Evolutionary conservation across 2,113 vertebrate species (phyloP), one percentile per base, ranked within the genome.

Genomic region (Gobio gobio): DNA sequence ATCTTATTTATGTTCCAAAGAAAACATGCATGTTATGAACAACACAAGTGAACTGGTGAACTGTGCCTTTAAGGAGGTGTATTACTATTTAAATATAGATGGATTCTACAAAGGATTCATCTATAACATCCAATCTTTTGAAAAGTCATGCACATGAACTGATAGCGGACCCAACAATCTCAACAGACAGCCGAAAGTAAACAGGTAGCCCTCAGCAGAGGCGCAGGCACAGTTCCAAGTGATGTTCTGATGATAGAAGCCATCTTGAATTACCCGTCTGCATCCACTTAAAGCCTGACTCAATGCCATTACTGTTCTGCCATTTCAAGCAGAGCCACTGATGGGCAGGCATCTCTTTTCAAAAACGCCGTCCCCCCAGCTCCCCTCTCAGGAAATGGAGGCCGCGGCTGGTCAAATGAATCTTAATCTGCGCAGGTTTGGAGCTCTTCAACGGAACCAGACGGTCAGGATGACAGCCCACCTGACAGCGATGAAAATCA

Each of bases 211-310:
- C 91, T 91, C 89, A 91, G 86, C 87, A 88, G 83, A 90, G 89
- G 90, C 58, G 88, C 85, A 90, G 91, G 84, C 88, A 90, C 88
- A 90, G 77, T n/a, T 93, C 88, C 90, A 90, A 92, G 84, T 90
- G 94, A 94, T 88, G 92, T 91, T 93, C 94, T 93, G 90, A 86
- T 91, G 90, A 90, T 91, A 91, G 59, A 87, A 92, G 92, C 91
- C 90, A 93, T 95, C 91, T 94, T 90, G 94, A 94, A 94, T 95
- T 91, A 93, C 88, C 94, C 90, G 94, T 89, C 95, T 95, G 94
- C 91, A 93, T 92, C 90, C 5, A 49, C 88, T 92, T 92, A 91
- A 76, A 78, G 76, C 47, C 87, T 43, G 85, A 90, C 92, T 88
- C 78, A 91, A 86, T 87, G 89, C 81, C 78, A 74, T 90, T 89